Percentiles rank a stretch among this genome's conserved stretches.
These are phyloP conservation scores for Siphonodentalium dalli DNA, from an alignment of 2,888 invertebrate species.

Conservation along the genomic window DNA sequence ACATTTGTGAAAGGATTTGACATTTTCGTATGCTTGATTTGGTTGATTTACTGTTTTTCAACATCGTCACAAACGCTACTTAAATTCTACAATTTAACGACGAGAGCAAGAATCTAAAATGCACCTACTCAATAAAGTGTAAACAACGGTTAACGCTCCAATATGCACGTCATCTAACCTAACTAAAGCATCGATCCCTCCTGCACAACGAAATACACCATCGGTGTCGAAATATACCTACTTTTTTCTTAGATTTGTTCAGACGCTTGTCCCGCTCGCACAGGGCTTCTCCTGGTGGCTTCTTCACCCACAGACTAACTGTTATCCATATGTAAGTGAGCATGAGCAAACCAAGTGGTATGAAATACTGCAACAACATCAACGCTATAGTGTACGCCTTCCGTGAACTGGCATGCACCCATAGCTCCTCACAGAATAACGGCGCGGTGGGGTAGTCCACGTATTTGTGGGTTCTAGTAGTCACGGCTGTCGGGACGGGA, in stretches of 20 bases:
- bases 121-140: too few species aligned
- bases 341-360: constrained; percentile 82
- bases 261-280: constrained; percentile 82
- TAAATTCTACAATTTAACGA: too few species aligned
- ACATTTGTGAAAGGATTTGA: too few species aligned
- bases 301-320: constrained; percentile 85
- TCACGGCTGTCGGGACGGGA: constrained; percentile 81
- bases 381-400: constrained; percentile 78
- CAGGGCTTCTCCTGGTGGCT: constrained; percentile 88
- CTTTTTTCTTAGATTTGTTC: constrained; percentile 87
- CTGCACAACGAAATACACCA: too few species aligned
- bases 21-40: too few species aligned
- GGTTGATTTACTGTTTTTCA: too few species aligned
- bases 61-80: too few species aligned
- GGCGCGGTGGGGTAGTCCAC: constrained; percentile 37
- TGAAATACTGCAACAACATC: constrained; percentile 82
- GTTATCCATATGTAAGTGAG: constrained; percentile 88
- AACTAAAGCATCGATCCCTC: too few species aligned
- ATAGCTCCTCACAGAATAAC: constrained; percentile 40
- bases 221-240: constrained; percentile 66
- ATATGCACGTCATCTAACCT: too few species aligned
- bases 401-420: constrained; percentile 34
- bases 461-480: constrained; percentile 69
- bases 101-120: too few species aligned
- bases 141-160: too few species aligned